Base-by-base conservation (phyloP, 1,140 invertebrate genomes). In the Drosophila setifemur region DNA sequence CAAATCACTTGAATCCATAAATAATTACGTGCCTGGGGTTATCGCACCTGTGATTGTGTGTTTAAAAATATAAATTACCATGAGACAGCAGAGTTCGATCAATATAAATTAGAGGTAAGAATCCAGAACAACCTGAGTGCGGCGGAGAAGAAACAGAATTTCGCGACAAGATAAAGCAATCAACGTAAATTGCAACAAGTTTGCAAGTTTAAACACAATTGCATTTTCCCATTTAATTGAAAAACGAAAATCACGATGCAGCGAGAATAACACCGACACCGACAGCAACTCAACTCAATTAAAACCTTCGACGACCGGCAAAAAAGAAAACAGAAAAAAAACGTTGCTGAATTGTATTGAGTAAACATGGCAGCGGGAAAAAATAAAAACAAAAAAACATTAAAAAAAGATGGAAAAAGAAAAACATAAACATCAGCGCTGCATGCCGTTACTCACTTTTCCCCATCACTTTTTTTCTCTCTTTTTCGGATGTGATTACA, bases 101-200 rank as follows among this genome's bases (percentile, higher is more conserved):
- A 64, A 48, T 25, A n/a, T 3, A 18, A 28, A 64, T 43, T 26
- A 43, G 19, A 64, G 61, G 61, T 66, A 40, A 66, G 61, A 31
- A 28, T 26, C 12, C 16, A n/a, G n/a, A n/a, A n/a, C n/a, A n/a
- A n/a, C n/a, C n/a, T n/a, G n/a, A n/a, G 11, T 16, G 29, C 19
- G 14, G 35, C 28, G 12, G 28, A 40, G 52, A 44, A 35, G 66
- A n/a, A n/a, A 42, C 54, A 40, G 66, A 55, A 48, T 16, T n/a
- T 37, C 48, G 29, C 21, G 47, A 71, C 73, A 79, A 53, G 79
- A 85, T 86, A 85, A 85, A 86, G 79, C 81, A 79, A 86, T 85
- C 79, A 86, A 83, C 49, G 71, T 74, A 85, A 86, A 85, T 86
- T 85, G 75, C 79, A 85, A 86, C 79, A 85, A 85, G 81, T 85